A percentile compares a stretch with the other conserved stretches of the same genome.
These are phyloP conservation scores for Xestia rhomboidea DNA, from an alignment of 2,888 invertebrate species.

Conservation along the genomic window DNA sequence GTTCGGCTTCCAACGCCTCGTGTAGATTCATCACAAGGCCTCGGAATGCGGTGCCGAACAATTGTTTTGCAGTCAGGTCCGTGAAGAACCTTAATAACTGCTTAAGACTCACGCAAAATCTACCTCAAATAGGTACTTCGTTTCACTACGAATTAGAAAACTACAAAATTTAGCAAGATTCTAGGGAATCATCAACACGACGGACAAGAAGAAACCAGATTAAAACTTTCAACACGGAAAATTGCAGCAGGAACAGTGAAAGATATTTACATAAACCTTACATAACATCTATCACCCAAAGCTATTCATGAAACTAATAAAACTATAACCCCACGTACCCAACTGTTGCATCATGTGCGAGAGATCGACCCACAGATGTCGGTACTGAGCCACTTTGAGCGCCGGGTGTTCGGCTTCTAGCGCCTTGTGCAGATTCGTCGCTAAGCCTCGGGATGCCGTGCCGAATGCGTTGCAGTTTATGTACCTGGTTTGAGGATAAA, in stretches of 20 bases:
- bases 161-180: neutral
- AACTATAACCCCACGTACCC: slow-evolving; percentile 79
- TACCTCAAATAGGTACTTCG: neutral
- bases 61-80: neutral
- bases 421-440: slow-evolving; percentile 91
- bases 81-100: neutral
- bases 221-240: neutral
- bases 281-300: neutral
- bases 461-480: slow-evolving; percentile 92
- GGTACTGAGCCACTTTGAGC: slow-evolving; percentile 92
- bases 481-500: slow-evolving; percentile 81
- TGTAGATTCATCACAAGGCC: slow-evolving; percentile 91
- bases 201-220: neutral
- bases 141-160: neutral
- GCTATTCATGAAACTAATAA: slow-evolving; percentile 2
- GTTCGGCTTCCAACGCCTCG: slow-evolving; percentile 91
- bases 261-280: neutral
- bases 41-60: slow-evolving; percentile 90
- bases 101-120: neutral
- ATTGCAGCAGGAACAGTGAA: neutral
- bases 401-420: slow-evolving; percentile 92
- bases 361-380: slow-evolving; percentile 93
- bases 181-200: neutral
- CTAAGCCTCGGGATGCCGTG: slow-evolving; percentile 92
- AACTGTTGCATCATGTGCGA: slow-evolving; percentile 95